Evolutionary conservation across 2,797 vertebrate genomes (phyloP).

Genomic region (Rhinatrema bivittatum): DNA sequence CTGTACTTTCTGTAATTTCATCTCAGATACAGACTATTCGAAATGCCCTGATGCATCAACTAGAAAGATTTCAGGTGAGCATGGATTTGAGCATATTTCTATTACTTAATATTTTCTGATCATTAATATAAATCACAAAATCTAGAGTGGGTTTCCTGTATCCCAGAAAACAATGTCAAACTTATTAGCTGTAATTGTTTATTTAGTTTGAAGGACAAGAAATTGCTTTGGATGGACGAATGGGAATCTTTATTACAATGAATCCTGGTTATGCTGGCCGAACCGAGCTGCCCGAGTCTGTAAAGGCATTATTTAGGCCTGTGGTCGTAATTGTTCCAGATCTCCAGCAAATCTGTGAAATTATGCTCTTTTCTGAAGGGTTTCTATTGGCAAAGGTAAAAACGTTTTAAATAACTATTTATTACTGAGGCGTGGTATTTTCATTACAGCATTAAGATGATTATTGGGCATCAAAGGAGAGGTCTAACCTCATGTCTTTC

Average conservation of each 20-base stretch:
- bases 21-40: slow-evolving; percentile 94
- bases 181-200: no score
- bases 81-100: not conserved
- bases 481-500: no score
- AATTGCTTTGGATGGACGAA: slow-evolving; percentile 74
- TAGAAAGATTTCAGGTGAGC: slow-evolving; percentile 79
- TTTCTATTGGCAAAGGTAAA: slow-evolving; percentile 86
- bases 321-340: slow-evolving; percentile 96
- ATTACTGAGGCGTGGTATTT: no score
- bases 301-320: slow-evolving; percentile 92
- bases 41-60: slow-evolving; percentile 79
- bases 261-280: slow-evolving; percentile 93
- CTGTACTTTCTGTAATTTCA: slow-evolving; percentile 92
- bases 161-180: no score
- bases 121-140: no score
- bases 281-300: slow-evolving; percentile 91
- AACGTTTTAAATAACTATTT: no score
- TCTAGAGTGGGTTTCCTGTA: not conserved
- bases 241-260: slow-evolving; percentile 98
- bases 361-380: slow-evolving; percentile 97
- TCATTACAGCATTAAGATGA: no score
- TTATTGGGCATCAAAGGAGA: no score
- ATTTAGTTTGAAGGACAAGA: slow-evolving; percentile 90
- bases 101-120: no score
- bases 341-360: slow-evolving; percentile 95